phyloP scores from a whole-genome alignment of 2,797 vertebrate genomes.

The Pseudomugil gertrudae region DNA sequence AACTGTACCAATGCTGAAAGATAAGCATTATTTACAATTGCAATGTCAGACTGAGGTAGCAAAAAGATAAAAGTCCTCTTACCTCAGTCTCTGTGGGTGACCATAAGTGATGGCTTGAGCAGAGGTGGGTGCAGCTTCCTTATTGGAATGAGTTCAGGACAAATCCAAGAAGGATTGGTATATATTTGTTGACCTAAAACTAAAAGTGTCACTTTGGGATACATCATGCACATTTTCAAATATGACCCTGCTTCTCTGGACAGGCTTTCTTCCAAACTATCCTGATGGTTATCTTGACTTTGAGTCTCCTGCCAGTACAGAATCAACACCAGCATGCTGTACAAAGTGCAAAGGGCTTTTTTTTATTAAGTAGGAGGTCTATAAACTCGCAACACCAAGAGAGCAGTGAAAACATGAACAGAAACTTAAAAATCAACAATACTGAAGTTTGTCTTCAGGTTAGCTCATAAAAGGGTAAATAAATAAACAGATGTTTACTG shows the following conservation, averaged over 20 bases:
- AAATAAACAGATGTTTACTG: too few species aligned
- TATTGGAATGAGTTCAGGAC: conserved; percentile 6
- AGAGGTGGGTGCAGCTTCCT: conserved; percentile 12
- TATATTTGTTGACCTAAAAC: not conserved
- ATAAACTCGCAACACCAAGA: not conserved
- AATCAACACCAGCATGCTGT: not conserved
- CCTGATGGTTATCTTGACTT: not conserved
- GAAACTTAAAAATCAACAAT: not conserved
- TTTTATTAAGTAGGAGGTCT: not conserved
- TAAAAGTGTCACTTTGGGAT: not conserved
- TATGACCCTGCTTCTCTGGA: not conserved
- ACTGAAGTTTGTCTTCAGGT: not conserved
- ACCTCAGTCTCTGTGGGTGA: conserved; percentile 24
- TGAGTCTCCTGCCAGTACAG: not conserved
- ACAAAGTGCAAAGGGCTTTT: not conserved
- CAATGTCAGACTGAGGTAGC: not conserved
- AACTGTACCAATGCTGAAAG: not conserved
- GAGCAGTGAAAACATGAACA: not conserved
- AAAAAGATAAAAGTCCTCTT: not conserved
- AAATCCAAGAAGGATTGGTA: not conserved
- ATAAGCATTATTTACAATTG: not conserved
- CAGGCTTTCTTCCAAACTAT: not conserved
- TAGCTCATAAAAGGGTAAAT: not conserved
- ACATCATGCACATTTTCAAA: not conserved
- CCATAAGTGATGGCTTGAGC: not conserved